Evolutionary conservation across 2,113 vertebrate species (phyloP).

Genomic region (Tragelaphus buxtoni): DNA sequence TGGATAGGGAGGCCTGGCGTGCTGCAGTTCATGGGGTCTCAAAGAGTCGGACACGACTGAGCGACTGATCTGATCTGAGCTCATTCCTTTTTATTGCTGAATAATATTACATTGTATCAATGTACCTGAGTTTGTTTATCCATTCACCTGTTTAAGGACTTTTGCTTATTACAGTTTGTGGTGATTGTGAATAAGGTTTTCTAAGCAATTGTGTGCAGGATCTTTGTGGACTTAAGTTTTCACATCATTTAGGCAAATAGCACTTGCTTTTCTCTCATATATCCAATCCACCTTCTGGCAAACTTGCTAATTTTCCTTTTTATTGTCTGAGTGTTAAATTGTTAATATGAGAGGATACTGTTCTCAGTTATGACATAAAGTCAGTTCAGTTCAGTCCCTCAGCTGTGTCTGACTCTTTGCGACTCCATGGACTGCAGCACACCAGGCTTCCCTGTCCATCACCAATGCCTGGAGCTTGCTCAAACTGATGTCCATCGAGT

Average conservation of each 20-base stretch:
- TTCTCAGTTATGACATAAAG: neutral
- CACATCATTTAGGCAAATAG: neutral
- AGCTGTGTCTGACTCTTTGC: neutral
- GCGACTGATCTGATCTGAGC: neutral
- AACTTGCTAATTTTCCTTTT: neutral
- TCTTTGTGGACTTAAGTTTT: neutral
- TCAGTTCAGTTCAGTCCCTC: neutral
- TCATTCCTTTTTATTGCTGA: neutral
- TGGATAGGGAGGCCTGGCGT: no score
- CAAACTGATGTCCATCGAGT: neutral
- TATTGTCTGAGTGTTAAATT: neutral
- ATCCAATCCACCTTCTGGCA: neutral
- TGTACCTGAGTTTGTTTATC: neutral
- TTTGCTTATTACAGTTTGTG: neutral
- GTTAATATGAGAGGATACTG: neutral
- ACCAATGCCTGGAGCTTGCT: neutral
- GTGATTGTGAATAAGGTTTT: neutral
- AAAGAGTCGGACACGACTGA: no score
- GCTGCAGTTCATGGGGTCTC: no score
- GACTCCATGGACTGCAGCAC: neutral
- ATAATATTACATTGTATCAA: neutral
- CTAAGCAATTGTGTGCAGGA: neutral
- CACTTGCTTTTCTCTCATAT: neutral
- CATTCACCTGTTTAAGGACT: neutral
- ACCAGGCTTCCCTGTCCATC: neutral